Conservation (phyloP, 2,797 vertebrate genomes). For the Zenarchopterus dispar region DNA sequence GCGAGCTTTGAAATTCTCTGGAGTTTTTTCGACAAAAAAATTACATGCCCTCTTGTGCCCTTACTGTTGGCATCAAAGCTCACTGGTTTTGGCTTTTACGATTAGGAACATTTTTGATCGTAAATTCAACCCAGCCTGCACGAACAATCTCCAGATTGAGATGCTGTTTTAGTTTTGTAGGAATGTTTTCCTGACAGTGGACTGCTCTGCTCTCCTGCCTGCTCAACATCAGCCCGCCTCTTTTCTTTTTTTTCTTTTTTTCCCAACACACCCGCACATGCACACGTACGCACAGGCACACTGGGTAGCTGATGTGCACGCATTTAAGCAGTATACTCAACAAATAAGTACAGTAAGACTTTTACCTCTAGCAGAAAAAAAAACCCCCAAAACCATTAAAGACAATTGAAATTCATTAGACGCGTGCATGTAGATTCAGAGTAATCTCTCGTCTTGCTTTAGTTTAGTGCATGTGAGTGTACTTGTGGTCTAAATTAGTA, state of each 20-base stretch:
- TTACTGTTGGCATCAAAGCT: slow-evolving; percentile 11
- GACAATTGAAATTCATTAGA: too few relatives aligned
- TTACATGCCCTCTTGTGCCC: slow-evolving; percentile 10
- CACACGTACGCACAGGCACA: slow-evolving; percentile 18
- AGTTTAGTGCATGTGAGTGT: too few relatives aligned
- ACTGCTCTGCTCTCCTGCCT: slow-evolving; percentile 20
- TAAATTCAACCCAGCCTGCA: slow-evolving; percentile 41
- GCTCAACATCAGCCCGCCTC: slow-evolving; percentile 15
- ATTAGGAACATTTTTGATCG: slow-evolving; percentile 48
- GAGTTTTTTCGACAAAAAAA: slow-evolving; percentile 29
- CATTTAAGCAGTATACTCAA: neutral
- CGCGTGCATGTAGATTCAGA: too few relatives aligned
- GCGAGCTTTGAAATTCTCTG: neutral
- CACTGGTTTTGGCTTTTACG: slow-evolving; percentile 25
- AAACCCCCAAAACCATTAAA: too few relatives aligned
- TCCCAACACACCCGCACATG: slow-evolving; percentile 7
- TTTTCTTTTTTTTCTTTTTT: neutral
- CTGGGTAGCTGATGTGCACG: neutral
- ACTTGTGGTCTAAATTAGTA: too few relatives aligned
- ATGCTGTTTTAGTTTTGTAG: slow-evolving; percentile 56
- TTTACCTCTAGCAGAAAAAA: neutral
- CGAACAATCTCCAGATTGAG: slow-evolving; percentile 38
- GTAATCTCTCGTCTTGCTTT: too few relatives aligned
- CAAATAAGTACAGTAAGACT: neutral
- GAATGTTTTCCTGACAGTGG: slow-evolving; percentile 49